Evolutionary conservation across 37 sponge, comb jelly and placozoan species (phyloP).

Genomic region (Hormiphora californensis): DNA sequence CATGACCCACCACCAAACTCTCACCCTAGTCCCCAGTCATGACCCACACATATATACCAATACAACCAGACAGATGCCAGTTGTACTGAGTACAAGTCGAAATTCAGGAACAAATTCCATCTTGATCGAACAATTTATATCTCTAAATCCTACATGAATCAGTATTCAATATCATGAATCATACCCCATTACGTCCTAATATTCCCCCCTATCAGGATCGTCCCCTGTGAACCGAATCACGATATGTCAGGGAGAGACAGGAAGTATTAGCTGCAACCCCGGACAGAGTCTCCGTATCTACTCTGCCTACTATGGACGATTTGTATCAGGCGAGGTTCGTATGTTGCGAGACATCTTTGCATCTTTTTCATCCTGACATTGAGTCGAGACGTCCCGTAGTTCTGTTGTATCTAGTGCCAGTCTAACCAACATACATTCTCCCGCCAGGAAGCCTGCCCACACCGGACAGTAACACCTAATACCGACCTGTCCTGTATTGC

Average conservation of each 20-base stretch:
- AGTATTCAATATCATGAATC: no score
- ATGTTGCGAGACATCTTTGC: neutral
- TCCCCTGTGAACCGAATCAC: neutral
- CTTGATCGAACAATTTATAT: no score
- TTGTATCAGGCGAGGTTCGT: neutral
- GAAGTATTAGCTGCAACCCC: neutral
- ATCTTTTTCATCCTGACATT: neutral
- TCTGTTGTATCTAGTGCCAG: neutral
- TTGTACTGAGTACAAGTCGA: no score
- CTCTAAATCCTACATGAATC: no score
- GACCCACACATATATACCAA: no score
- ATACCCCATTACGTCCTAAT: no score
- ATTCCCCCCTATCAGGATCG: no score
- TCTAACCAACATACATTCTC: neutral
- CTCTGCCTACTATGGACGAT: slow-evolving; percentile 29
- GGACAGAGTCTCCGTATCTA: neutral
- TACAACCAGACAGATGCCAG: no score
- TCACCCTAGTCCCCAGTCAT: no score
- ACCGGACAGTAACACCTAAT: neutral
- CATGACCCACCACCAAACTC: no score
- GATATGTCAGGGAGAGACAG: slow-evolving; percentile 48
- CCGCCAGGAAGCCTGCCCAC: slow-evolving; percentile 43
- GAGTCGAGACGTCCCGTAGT: neutral
- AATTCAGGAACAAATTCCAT: no score
- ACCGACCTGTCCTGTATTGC: neutral